phyloP scores from a whole-genome alignment of 2,888 invertebrate species.

The Rosalia funebris region DNA sequence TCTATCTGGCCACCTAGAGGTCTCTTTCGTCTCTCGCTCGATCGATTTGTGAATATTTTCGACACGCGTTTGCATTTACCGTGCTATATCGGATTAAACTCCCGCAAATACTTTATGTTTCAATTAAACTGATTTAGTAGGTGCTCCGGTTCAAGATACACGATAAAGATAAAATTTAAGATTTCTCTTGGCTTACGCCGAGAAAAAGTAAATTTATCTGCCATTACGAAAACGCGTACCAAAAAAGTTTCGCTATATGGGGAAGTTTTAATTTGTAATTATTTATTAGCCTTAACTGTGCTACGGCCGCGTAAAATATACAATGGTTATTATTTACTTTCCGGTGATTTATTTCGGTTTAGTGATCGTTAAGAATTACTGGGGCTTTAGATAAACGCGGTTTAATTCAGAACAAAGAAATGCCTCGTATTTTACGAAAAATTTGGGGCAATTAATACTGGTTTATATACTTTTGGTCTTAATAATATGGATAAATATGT shows the following conservation, averaged over 20 bases:
- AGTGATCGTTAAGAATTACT: not conserved
- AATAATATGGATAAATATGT: no score
- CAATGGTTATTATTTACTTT: not conserved
- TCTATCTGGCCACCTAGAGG: no score
- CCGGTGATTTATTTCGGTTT: not conserved
- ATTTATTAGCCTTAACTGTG: conserved; percentile 14
- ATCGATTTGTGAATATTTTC: no score
- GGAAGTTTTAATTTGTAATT: conserved; percentile 23
- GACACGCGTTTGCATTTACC: not conserved
- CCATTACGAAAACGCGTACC: conserved; percentile 16
- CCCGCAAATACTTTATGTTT: conserved; percentile 14
- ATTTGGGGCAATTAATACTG: no score
- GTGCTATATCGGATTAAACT: conserved; percentile 5
- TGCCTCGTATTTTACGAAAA: no score
- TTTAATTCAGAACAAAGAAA: no score
- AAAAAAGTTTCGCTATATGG: conserved; percentile 20
- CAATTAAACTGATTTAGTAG: conserved; percentile 26
- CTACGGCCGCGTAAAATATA: conserved; percentile 1
- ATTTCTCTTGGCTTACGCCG: conserved; percentile 20
- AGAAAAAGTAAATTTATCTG: conserved; percentile 25
- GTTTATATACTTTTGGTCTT: no score
- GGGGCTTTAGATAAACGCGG: not conserved
- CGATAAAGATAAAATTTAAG: conserved; percentile 22
- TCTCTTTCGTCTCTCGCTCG: no score
- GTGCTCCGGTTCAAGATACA: conserved; percentile 17